Conservation (phyloP, 2,888 invertebrate species). For the Allolobophora icterica region DNA sequence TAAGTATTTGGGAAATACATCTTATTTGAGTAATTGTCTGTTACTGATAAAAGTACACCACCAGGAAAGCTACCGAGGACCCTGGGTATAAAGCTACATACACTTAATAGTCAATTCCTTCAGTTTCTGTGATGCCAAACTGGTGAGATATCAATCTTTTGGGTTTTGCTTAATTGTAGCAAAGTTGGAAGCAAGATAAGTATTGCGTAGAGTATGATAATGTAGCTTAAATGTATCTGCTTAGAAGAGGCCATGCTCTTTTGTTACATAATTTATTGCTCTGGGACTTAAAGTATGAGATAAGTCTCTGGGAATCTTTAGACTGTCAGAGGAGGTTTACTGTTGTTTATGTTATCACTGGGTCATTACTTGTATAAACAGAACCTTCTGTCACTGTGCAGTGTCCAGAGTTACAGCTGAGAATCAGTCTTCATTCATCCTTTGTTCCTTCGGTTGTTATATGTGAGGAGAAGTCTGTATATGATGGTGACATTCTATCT, state of each 20-base stretch:
- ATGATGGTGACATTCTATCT: neutral
- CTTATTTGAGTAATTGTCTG: neutral
- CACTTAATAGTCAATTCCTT: neutral
- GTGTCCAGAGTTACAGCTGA: neutral
- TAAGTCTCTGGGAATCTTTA: constrained; percentile 17
- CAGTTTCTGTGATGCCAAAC: neutral
- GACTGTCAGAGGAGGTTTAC: neutral
- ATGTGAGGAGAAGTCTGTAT: neutral
- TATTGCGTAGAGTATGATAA: neutral
- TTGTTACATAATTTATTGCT: neutral
- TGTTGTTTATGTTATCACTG: neutral
- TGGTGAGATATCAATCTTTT: no score
- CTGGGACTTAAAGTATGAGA: neutral
- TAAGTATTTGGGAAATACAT: neutral
- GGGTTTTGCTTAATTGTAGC: neutral
- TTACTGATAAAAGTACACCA: neutral
- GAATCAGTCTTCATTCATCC: neutral
- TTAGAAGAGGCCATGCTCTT: neutral
- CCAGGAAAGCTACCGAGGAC: no score
- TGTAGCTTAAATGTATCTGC: neutral
- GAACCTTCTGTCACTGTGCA: neutral
- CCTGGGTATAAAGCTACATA: no score
- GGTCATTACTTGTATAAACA: neutral
- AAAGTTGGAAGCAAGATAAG: neutral
- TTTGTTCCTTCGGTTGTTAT: neutral